Percentiles rank a stretch among this genome's conserved stretches.
These are phyloP conservation scores for Montifringilla adamsi DNA, from an alignment of 2,113 vertebrate species.

Conservation along the genomic window DNA sequence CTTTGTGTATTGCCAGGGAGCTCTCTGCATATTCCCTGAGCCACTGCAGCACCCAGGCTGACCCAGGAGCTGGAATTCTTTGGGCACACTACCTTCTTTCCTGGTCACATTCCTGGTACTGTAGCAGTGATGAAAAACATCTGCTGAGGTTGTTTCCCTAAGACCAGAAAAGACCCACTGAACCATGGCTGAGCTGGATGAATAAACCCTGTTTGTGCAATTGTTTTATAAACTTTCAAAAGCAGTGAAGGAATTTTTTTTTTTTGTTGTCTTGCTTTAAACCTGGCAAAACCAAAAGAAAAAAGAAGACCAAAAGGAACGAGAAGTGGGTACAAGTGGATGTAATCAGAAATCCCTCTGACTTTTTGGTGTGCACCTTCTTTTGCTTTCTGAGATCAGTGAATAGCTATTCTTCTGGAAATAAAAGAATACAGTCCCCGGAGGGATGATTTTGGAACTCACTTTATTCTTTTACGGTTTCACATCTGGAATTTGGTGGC, in stretches of 20 bases:
- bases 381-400: background rate
- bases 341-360: background rate
- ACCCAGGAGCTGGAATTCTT: background rate
- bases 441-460: background rate
- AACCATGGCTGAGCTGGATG: background rate
- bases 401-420: background rate
- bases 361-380: background rate
- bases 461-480: background rate
- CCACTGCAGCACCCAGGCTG: background rate
- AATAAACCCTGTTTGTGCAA: background rate
- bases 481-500: background rate
- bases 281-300: background rate
- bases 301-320: background rate
- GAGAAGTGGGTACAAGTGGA: background rate
- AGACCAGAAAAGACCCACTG: background rate
- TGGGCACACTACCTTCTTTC: background rate
- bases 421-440: background rate
- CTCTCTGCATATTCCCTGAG: background rate
- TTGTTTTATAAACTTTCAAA: constrained; percentile 28
- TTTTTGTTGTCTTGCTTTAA: background rate
- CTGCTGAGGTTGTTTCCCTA: background rate
- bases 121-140: constrained; percentile 19
- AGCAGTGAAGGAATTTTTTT: background rate
- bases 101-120: background rate
- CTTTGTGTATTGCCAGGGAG: background rate